phyloP scores from a whole-genome alignment of 2,797 vertebrate genomes.

The Darevskia mixta region DNA sequence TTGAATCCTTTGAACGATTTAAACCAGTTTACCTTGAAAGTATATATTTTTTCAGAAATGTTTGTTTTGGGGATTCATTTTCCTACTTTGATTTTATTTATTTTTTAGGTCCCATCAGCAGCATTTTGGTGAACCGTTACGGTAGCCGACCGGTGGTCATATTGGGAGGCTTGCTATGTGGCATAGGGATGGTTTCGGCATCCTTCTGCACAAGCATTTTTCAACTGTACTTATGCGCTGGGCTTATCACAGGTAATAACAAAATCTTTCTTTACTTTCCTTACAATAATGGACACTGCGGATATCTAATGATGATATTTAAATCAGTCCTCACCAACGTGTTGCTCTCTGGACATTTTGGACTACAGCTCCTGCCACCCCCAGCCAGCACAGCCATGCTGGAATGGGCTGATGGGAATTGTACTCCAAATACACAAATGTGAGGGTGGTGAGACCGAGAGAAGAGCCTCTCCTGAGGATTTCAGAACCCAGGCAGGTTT shows the following conservation, averaged over 20 bases:
- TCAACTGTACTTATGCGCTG: constrained; percentile 84
- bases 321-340: not conserved
- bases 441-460: no score
- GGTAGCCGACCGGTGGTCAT: constrained; percentile 87
- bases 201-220: constrained; percentile 85
- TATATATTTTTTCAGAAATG: fast-evolving
- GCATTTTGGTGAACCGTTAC: constrained; percentile 82
- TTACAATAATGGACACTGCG: not conserved
- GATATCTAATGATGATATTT: not conserved
- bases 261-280: fast-evolving
- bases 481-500: no score
- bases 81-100: constrained; percentile 7
- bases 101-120: constrained; percentile 83
- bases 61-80: not conserved
- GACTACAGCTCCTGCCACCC: no score
- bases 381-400: no score
- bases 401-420: no score
- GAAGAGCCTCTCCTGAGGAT: no score
- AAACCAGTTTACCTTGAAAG: not conserved
- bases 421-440: no score
- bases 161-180: constrained; percentile 83
- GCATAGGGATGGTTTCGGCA: constrained; percentile 81
- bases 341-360: no score
- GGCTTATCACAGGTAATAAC: constrained; percentile 85
- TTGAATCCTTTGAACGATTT: not conserved